phyloP scores from a whole-genome alignment of 2,797 vertebrate species.

The Cryptoprocta ferox region DNA sequence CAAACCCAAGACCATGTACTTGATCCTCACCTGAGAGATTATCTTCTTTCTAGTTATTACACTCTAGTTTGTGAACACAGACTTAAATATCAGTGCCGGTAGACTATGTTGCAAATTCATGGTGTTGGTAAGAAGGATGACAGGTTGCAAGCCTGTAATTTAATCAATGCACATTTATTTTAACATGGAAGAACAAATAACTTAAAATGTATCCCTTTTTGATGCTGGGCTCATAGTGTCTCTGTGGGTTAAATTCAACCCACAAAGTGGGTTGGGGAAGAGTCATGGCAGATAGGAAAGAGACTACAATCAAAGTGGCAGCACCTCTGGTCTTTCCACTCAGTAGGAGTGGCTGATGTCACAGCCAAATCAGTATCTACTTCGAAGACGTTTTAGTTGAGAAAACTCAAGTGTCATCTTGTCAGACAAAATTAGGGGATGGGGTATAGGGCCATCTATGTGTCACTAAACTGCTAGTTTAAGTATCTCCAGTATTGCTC shows the following conservation, averaged over 20 bases:
- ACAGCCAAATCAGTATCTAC: neutral
- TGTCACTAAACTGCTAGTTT: neutral
- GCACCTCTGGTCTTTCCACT: neutral
- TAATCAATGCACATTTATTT: neutral
- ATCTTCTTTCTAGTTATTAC: neutral
- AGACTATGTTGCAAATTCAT: neutral
- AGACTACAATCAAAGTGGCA: neutral
- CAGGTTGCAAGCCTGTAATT: neutral
- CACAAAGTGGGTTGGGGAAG: neutral
- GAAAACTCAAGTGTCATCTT: conserved; percentile 10
- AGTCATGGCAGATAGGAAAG: neutral
- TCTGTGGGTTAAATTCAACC: neutral
- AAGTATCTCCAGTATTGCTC: neutral
- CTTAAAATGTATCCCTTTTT: neutral
- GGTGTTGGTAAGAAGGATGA: neutral
- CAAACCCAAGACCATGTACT: neutral
- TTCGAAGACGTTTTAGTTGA: conserved; percentile 6
- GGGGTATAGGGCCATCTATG: too few species aligned
- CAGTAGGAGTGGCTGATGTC: neutral
- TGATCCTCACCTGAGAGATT: neutral
- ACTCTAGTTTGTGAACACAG: neutral
- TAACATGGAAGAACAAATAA: neutral
- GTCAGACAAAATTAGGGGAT: neutral
- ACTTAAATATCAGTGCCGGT: neutral
- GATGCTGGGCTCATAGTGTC: neutral